Conservation (phyloP, 2,888 invertebrate genomes). For the Ophion obscuratus region DNA sequence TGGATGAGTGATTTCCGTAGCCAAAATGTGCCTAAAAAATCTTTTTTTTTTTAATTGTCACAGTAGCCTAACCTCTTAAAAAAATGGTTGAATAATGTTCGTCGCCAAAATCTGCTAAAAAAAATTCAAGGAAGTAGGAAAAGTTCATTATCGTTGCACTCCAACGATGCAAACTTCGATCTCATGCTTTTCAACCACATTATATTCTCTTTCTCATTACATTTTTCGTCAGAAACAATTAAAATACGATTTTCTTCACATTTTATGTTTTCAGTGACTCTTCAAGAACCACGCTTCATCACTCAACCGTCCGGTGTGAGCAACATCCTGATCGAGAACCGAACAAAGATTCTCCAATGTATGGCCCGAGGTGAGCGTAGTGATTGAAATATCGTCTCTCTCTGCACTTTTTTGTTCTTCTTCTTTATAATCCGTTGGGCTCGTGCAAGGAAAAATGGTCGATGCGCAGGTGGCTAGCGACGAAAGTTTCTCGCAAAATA, state of each 20-base stretch:
- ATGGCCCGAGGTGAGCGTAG: conserved; percentile 90
- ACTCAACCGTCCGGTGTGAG: conserved; percentile 94
- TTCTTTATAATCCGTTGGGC: conserved; percentile 13
- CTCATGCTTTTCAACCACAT: too few relatives aligned
- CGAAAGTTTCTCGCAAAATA: conserved; percentile 74
- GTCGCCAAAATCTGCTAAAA: too few relatives aligned
- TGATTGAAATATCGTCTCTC: background rate
- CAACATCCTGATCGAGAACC: conserved; percentile 94
- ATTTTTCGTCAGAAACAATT: background rate
- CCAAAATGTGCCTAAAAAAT: too few relatives aligned
- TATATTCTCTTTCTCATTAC: background rate
- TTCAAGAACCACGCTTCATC: conserved; percentile 94
- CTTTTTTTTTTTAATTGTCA: too few relatives aligned
- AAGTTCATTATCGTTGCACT: too few relatives aligned
- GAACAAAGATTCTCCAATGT: conserved; percentile 96
- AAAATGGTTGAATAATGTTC: too few relatives aligned
- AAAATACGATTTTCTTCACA: background rate
- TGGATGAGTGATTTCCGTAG: too few relatives aligned
- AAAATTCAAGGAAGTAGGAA: too few relatives aligned
- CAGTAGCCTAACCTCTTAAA: too few relatives aligned
- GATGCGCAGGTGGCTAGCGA: conserved; percentile 58
- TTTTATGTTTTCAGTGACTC: conserved; percentile 84
- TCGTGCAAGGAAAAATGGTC: conserved; percentile 14
- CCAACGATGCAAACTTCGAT: too few relatives aligned
- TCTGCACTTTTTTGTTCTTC: conserved; percentile 16